Base-by-base conservation (phyloP, 2,797 vertebrate species). In the Synaphobranchus kaupii region DNA sequence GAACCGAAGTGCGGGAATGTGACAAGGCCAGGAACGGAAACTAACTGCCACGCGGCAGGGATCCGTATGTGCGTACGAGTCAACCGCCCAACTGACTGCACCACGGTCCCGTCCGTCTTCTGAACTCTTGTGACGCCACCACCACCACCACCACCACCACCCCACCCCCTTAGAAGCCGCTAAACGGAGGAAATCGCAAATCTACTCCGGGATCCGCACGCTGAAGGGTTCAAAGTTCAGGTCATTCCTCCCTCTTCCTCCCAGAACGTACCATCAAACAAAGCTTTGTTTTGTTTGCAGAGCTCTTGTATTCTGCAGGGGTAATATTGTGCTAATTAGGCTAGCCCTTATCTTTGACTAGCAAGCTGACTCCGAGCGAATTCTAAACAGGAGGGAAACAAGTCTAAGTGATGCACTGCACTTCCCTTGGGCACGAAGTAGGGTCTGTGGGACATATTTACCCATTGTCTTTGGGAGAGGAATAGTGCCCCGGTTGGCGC, bases 301-400 rank as follows among this genome's bases (percentile, higher is more conserved):
- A 22, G 39, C 73, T 44, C 73, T 78, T 78, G 34, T 39, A 44
- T 78, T 78, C 73, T 78, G 68, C 31, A 15, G 68, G 68, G 68
- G 13, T 31, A 12, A 13, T 13, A 73, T 34, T 34, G 28, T 73
- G 13, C 31, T 31, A 13, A 73, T 73, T 73, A 73, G 13, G 31
- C 68, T 73, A 73, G 1, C 31, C 31, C 68, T 73, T 73, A 73
- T 73, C 68, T 73, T 73, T 73, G 68, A 73, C 68, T 31, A 31
- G 13, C 31, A 73, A 31, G 31, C 68, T 31, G 68, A 73, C 28
- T 73, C 28, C 1, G 2, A 34, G 68, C 31, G 31, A 34, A 73
- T 39, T 31, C 31, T 73, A 12, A 31, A 17, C 28, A 73, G 68
- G 12, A 34, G 68, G 13, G 31, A 34, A 73, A 73, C 68, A 34